Evolutionary conservation across 2,888 invertebrate species (phyloP).

Genomic region (Dasysyrphus albostriatus): DNA sequence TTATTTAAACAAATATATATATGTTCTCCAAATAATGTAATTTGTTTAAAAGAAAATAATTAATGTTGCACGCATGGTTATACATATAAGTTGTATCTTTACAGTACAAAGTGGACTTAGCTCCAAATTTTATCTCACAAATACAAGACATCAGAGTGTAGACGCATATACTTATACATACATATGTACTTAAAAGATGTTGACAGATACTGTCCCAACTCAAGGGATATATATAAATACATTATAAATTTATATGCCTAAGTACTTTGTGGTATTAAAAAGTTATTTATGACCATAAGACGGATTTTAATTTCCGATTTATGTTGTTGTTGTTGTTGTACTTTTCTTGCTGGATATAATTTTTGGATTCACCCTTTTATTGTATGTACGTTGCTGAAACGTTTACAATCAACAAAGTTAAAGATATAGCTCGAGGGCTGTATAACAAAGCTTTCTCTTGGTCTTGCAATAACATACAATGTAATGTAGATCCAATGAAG

Average conservation of each 20-base stretch:
- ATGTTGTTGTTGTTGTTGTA: constrained; percentile 33
- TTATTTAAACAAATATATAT: neutral
- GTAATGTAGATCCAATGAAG: constrained; percentile 55
- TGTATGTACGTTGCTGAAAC: constrained; percentile 24
- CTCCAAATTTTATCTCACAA: neutral
- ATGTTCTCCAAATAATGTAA: neutral
- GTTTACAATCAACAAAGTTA: constrained; percentile 40
- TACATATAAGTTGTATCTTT: neutral
- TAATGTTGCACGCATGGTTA: neutral
- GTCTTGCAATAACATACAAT: constrained; percentile 34
- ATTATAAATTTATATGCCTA: neutral
- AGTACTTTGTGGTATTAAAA: constrained; percentile 50
- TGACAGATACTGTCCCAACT: neutral
- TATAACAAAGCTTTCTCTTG: constrained; percentile 10
- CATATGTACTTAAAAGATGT: neutral
- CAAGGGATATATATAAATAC: neutral
- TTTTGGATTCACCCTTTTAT: constrained; percentile 60
- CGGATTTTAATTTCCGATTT: constrained; percentile 71
- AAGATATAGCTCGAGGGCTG: constrained; percentile 20
- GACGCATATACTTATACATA: no score
- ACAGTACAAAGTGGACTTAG: neutral
- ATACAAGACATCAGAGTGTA: neutral
- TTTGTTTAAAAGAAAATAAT: neutral
- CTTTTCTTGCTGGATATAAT: neutral
- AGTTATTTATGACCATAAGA: constrained; percentile 71